Evolutionary conservation across 1,140 invertebrate species (phyloP).

Genomic region (Cotesia vestalis): DNA sequence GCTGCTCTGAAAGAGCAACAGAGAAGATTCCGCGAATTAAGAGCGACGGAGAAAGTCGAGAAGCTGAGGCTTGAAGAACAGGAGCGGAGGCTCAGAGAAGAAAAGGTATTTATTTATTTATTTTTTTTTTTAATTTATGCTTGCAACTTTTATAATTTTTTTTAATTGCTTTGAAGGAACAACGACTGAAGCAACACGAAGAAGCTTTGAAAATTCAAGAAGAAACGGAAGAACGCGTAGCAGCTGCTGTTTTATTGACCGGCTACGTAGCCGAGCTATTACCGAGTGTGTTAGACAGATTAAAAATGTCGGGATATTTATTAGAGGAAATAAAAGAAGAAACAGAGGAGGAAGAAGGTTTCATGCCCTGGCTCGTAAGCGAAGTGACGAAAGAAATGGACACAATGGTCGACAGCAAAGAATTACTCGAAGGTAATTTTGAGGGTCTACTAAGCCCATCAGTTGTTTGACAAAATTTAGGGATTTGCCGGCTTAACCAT

Average conservation of each 20-base stretch:
- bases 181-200: constrained; percentile 69
- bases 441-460: neutral
- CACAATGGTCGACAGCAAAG: constrained; percentile 78
- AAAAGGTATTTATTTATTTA: constrained; percentile 54
- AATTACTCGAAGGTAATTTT: constrained; percentile 76
- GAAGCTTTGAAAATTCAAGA: constrained; percentile 68
- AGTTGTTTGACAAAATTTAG: no score
- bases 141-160: neutral
- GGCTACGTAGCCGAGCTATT: constrained; percentile 86
- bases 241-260: constrained; percentile 81
- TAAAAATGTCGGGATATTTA: constrained; percentile 80
- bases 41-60: constrained; percentile 82
- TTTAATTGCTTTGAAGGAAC: constrained; percentile 56
- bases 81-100: constrained; percentile 72
- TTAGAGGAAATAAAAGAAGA: constrained; percentile 76
- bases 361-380: constrained; percentile 88
- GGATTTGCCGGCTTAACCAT: no score
- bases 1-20: constrained; percentile 79
- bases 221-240: constrained; percentile 81
- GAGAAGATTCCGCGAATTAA: constrained; percentile 78
- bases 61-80: constrained; percentile 77
- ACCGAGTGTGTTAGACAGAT: constrained; percentile 81
- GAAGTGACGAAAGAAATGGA: constrained; percentile 83
- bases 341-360: constrained; percentile 79
- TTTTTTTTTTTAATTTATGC: constrained; percentile 3